phyloP scores from a whole-genome alignment of 2,113 vertebrate genomes.

The Hippocampus abdominalis region DNA sequence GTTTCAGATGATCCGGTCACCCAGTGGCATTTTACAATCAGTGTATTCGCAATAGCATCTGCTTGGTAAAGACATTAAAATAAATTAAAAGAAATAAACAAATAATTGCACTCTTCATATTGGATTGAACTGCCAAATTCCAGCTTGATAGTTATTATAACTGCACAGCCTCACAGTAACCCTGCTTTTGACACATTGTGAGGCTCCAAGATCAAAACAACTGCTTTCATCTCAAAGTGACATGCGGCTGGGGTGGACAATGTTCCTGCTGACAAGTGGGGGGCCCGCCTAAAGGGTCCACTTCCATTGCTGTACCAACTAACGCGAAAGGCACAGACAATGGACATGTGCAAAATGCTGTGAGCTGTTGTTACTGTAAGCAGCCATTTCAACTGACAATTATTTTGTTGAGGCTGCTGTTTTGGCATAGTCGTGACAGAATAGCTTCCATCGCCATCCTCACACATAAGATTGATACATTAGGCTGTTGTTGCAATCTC shows the following conservation, averaged over 20 bases:
- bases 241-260: conserved; percentile 67
- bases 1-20: not conserved
- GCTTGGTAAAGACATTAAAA: not conserved
- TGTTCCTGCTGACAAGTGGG: conserved; percentile 73
- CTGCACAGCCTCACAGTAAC: not conserved
- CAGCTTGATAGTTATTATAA: too few species aligned
- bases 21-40: not conserved
- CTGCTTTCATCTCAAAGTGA: conserved; percentile 49
- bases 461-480: too few species aligned
- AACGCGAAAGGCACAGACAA: conserved; percentile 1
- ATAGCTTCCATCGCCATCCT: too few species aligned
- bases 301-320: conserved; percentile 2
- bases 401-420: conserved; percentile 1
- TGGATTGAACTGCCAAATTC: too few species aligned
- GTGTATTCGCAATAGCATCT: not conserved
- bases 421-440: not conserved
- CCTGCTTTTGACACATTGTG: not conserved
- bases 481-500: too few species aligned
- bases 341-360: not conserved
- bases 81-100: too few species aligned
- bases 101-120: too few species aligned
- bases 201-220: conserved; percentile 29
- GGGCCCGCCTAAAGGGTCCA: conserved; percentile 53
- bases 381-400: not conserved
- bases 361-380: not conserved